Evolutionary conservation across 2,797 vertebrate genomes (phyloP).

Genomic region (Arctocebus calabarensis): DNA sequence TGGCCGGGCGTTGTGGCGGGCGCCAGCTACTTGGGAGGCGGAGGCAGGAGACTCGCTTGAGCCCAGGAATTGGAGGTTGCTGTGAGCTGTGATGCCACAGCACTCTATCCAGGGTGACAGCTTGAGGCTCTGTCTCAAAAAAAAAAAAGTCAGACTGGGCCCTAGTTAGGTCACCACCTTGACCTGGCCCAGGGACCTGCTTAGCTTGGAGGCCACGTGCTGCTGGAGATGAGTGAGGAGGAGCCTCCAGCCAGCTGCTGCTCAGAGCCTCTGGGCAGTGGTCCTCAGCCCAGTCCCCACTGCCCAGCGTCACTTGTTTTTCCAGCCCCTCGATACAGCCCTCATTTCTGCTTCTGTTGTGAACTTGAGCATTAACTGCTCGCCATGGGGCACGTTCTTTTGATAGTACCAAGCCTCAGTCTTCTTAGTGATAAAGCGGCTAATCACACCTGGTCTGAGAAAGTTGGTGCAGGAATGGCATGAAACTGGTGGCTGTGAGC

Average conservation of each 20-base stretch:
- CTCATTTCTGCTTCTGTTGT: neutral
- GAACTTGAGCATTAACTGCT: fast-evolving
- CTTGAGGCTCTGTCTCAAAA: no score
- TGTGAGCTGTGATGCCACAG: no score
- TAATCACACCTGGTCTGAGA: fast-evolving
- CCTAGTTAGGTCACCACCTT: no score
- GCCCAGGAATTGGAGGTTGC: no score
- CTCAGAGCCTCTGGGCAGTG: neutral
- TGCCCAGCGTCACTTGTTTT: fast-evolving
- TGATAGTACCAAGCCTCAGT: neutral
- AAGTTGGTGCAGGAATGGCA: neutral
- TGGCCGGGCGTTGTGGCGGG: no score
- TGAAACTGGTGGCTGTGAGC: neutral
- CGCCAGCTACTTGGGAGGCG: no score
- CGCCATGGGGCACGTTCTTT: fast-evolving
- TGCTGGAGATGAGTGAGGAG: neutral
- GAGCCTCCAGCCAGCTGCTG: no score
- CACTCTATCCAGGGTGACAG: no score
- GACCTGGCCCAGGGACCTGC: neutral
- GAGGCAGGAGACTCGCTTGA: no score
- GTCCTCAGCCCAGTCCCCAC: fast-evolving
- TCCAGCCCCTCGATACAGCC: fast-evolving
- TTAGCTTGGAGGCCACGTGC: neutral
- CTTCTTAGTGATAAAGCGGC: neutral
- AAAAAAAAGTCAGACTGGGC: neutral